These are phyloP conservation scores for Zootoca vivipara DNA, from an alignment of 2,113 vertebrate species.

Conservation along the genomic window DNA sequence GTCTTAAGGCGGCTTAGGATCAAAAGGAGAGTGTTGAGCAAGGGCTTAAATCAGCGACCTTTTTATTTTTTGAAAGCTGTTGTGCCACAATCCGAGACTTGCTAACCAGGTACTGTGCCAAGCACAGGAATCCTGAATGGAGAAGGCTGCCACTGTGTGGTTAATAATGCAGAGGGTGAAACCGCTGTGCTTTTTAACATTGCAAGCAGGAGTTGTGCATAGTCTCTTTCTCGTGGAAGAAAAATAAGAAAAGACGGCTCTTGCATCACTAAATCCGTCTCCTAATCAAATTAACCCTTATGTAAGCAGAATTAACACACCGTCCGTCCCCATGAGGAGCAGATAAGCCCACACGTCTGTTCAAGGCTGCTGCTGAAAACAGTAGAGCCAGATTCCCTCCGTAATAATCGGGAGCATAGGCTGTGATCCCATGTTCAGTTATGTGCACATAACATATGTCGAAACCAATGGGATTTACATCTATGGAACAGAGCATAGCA, in stretches of 20 bases:
- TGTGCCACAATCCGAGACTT: neutral
- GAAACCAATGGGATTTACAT: neutral
- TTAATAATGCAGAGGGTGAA: slow-evolving; percentile 1
- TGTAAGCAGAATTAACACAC: neutral
- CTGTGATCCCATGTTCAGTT: neutral
- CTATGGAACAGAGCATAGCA: neutral
- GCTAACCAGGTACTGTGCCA: slow-evolving; percentile 1
- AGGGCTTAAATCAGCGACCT: slow-evolving; percentile 6
- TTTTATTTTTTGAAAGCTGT: neutral
- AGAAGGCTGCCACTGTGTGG: neutral
- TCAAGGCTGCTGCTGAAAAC: neutral
- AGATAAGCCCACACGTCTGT: slow-evolving; percentile 19
- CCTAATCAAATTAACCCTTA: slow-evolving; percentile 50
- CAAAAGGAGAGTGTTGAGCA: neutral
- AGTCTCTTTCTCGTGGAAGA: neutral
- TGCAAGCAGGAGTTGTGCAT: rapidly evolving
- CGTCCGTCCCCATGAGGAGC: slow-evolving; percentile 35
- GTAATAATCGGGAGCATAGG: slow-evolving; percentile 12
- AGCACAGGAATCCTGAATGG: neutral
- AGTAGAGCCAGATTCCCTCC: slow-evolving; percentile 25
- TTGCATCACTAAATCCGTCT: slow-evolving; percentile 16
- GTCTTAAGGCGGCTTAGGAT: neutral
- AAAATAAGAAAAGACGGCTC: neutral
- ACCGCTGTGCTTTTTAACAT: neutral
- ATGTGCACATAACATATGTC: neutral